These are phyloP conservation scores for Alcis repandata DNA, from an alignment of 2,888 invertebrate species.

Conservation along the genomic window DNA sequence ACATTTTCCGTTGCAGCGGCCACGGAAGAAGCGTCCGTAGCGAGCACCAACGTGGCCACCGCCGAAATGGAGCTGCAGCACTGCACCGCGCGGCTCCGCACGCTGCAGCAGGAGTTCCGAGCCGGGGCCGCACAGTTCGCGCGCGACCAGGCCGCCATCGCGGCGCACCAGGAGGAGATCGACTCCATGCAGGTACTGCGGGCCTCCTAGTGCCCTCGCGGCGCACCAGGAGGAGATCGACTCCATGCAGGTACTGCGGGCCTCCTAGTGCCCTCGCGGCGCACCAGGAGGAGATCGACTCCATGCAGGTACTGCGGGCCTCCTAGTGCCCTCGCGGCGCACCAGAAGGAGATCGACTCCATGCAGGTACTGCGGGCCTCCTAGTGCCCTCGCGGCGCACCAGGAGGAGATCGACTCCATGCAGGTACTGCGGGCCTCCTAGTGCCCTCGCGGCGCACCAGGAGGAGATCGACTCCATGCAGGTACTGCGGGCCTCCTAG, in stretches of 20 bases:
- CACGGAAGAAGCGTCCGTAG: slow-evolving; percentile 91
- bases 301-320: slow-evolving; percentile 86
- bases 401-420: slow-evolving; percentile 74
- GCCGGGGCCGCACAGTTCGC: slow-evolving; percentile 89
- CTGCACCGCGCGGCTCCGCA: slow-evolving; percentile 87
- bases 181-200: slow-evolving; percentile 85
- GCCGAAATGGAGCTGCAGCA: slow-evolving; percentile 91
- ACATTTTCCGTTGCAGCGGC: slow-evolving; percentile 78
- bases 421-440: no score
- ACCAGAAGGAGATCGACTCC: slow-evolving; percentile 66
- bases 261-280: slow-evolving; percentile 23
- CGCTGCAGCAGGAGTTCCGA: slow-evolving; percentile 89
- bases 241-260: slow-evolving; percentile 85
- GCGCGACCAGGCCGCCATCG: slow-evolving; percentile 75
- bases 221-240: slow-evolving; percentile 64
- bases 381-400: slow-evolving; percentile 40
- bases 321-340: slow-evolving; percentile 36
- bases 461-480: slow-evolving; percentile 73
- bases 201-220: no score
- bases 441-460: slow-evolving; percentile 48
- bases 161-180: slow-evolving; percentile 56
- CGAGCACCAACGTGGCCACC: slow-evolving; percentile 92
- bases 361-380: no score
- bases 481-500: no score
- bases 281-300: slow-evolving; percentile 65